phyloP scores from a whole-genome alignment of 2,113 vertebrate genomes.

The Rhinichthys klamathensis region DNA sequence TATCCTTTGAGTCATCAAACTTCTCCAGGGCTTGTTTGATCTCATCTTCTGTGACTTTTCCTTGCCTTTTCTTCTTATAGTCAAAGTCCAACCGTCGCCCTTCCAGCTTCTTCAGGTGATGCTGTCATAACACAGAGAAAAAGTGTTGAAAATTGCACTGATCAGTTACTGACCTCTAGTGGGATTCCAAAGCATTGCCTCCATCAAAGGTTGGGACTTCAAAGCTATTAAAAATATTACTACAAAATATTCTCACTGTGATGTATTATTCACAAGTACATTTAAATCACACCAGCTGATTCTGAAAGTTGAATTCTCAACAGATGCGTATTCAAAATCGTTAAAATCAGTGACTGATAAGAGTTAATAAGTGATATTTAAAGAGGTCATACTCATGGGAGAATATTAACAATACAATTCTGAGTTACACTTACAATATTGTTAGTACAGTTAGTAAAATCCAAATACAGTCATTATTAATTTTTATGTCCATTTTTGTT shows the following conservation, averaged over 20 bases:
- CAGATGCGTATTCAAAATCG: not conserved
- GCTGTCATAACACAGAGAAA: slow-evolving; percentile 70
- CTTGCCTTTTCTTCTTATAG: slow-evolving; percentile 98
- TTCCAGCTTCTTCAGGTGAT: slow-evolving; percentile 96
- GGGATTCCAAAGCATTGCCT: not conserved
- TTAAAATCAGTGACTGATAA: not conserved
- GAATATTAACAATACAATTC: too few relatives aligned
- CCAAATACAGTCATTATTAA: not conserved
- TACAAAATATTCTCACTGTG: not conserved
- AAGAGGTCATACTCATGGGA: not conserved
- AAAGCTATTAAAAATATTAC: not conserved
- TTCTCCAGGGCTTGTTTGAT: slow-evolving; percentile 96
- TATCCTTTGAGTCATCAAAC: slow-evolving; percentile 97
- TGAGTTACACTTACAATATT: not conserved
- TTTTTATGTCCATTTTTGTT: not conserved
- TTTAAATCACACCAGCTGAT: not conserved
- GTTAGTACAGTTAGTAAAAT: not conserved
- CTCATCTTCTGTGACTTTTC: slow-evolving; percentile 93
- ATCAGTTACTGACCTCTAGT: not conserved
- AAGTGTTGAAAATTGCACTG: not conserved
- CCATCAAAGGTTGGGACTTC: not conserved
- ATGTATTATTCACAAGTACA: not conserved
- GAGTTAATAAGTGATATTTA: not conserved
- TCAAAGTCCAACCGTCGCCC: slow-evolving; percentile 97
- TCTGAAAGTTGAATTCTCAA: not conserved